Base-by-base conservation (phyloP, 2,888 invertebrate genomes). In the Parelbella ahira region DNA sequence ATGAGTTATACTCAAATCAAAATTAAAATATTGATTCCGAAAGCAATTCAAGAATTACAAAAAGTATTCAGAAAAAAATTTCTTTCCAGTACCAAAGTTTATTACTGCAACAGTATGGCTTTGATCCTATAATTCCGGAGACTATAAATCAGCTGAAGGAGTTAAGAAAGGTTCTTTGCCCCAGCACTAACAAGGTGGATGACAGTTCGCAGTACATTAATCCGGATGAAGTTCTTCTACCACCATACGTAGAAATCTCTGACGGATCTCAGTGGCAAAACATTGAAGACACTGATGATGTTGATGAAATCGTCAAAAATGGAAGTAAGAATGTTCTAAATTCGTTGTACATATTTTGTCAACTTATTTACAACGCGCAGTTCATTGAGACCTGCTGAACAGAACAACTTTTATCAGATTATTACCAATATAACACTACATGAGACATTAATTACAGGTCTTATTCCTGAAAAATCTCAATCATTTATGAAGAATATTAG, bases 241-340 rank as follows among this genome's bases (percentile, higher is more conserved):
- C 38, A 12, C 37, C 45, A 1, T 54, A 44, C 11, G 30, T 53
- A 4, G 56, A 54, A 27, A 50, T 47, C 0, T 37, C 49, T 0
- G 61, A 63, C 2, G 62, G 54, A 1, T 47, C 56, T 0, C 53
- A 56, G 2, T 79, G 78, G 76, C 69, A 68, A 25, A 63, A 53
- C 34, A 46, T 78, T 9, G 65, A 78, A 4, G 63, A 60, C 18
- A 33, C 53, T 7, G 63, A 65, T 1, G 70, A 79, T 2, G 52
- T 75, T 33, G 71, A 77, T 6, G 51, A 56, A 11, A 54, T 47
- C 24, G 19, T 45, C 32, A 2, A n/a, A n/a, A n/a, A n/a, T n/a
- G n/a, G n/a, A n/a, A 47, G 9, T 20, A 13, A 18, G 18, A 8
- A 27, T 27, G 19, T 2, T n/a, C n/a, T n/a, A n/a, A n/a, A n/a